Evolutionary conservation across 2,113 vertebrate species (phyloP).

Genomic region (Sylvilagus bachmani): DNA sequence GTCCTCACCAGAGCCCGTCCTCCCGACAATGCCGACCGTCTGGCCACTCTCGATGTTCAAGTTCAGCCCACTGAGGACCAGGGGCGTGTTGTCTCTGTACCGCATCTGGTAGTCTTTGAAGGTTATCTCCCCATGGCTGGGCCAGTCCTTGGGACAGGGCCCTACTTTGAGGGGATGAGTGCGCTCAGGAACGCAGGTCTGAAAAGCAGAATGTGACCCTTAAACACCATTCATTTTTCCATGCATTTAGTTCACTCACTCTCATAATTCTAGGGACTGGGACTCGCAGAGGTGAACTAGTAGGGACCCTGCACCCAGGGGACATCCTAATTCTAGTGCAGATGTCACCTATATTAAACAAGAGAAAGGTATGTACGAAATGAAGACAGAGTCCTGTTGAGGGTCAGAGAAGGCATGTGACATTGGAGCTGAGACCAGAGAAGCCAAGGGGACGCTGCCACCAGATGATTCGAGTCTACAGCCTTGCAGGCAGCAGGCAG

Average conservation of each 20-base stretch:
- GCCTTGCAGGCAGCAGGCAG: background rate
- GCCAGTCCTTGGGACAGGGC: slow-evolving; percentile 87
- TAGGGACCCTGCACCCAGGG: background rate
- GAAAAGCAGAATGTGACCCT: slow-evolving; percentile 13
- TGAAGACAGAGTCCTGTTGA: background rate
- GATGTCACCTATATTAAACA: background rate
- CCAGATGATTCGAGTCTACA: background rate
- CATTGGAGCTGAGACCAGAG: background rate
- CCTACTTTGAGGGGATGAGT: slow-evolving; percentile 77
- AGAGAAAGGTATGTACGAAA: background rate
- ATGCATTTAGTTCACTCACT: background rate
- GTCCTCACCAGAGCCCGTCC: slow-evolving; percentile 89
- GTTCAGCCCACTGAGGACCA: slow-evolving; percentile 88
- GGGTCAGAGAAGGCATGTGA: too few relatives aligned
- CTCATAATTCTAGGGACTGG: background rate
- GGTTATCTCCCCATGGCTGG: slow-evolving; percentile 86
- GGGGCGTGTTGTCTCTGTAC: slow-evolving; percentile 89
- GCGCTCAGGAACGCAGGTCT: slow-evolving; percentile 88
- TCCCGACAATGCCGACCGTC: slow-evolving; percentile 92
- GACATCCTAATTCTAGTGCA: background rate
- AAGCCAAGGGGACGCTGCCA: too few relatives aligned
- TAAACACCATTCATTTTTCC: background rate
- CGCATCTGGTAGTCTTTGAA: slow-evolving; percentile 91
- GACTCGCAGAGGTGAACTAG: background rate
- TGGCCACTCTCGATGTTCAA: slow-evolving; percentile 86